A percentile compares a stretch with the other conserved stretches of the same genome.
Conservation (phyloP, 2,888 invertebrate species). For the Himalopsyche japonica region DNA sequence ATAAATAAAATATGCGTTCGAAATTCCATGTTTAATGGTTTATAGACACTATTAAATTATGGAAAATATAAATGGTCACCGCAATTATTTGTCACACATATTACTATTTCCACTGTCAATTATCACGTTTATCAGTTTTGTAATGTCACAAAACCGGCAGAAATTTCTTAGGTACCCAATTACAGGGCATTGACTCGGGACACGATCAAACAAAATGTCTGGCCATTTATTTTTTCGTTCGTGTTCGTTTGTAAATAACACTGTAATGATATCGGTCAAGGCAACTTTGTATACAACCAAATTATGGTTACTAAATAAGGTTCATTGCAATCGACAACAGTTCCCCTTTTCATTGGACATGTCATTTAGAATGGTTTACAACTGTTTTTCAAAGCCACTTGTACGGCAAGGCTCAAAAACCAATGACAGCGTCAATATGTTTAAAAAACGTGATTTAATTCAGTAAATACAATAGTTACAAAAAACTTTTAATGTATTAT, state of each 20-base stretch:
- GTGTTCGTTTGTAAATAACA: neutral
- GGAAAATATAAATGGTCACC: too few relatives aligned
- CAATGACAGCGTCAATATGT: neutral
- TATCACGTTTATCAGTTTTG: neutral
- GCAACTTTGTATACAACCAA: neutral
- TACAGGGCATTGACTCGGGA: neutral
- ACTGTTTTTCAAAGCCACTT: neutral
- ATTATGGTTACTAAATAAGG: neutral
- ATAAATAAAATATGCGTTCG: too few relatives aligned
- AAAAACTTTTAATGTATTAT: too few relatives aligned
- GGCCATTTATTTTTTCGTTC: neutral
- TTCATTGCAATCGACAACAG: neutral
- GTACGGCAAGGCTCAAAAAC: neutral
- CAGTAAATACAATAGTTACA: too few relatives aligned
- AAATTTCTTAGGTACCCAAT: neutral
- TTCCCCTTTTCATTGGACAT: neutral
- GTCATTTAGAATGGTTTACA: neutral
- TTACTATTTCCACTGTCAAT: neutral
- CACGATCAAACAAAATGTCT: neutral
- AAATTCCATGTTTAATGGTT: too few relatives aligned
- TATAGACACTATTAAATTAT: too few relatives aligned
- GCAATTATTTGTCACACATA: neutral
- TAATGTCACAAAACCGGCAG: neutral
- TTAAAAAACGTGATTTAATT: too few relatives aligned
- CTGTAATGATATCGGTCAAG: neutral